Conservation (phyloP, 2,888 invertebrate genomes). For the Cheilosia vernalis region DNA sequence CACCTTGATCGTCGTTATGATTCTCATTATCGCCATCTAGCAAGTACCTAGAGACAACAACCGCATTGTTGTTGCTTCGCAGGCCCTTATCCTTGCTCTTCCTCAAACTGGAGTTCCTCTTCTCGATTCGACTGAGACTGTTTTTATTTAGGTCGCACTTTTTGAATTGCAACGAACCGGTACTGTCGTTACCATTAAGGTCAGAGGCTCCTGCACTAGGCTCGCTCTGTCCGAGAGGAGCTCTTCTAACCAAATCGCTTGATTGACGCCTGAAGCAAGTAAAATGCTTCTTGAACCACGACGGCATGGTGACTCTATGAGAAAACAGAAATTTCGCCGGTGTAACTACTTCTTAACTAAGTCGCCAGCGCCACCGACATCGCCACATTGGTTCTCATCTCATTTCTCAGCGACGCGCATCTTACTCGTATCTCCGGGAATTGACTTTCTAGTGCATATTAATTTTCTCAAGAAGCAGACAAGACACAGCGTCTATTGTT, state of each 20-base stretch:
- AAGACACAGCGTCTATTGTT: constrained; percentile 64
- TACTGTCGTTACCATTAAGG: constrained; percentile 53
- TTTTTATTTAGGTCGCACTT: constrained; percentile 66
- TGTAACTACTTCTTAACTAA: constrained; percentile 14
- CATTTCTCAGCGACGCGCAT: constrained; percentile 18
- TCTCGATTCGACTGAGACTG: constrained; percentile 43
- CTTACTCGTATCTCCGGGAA: constrained; percentile 57
- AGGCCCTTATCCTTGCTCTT: constrained; percentile 34
- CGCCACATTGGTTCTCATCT: constrained; percentile 4
- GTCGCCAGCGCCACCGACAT: constrained; percentile 9
- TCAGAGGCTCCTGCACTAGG: constrained; percentile 36
- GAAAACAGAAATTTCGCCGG: constrained; percentile 49
- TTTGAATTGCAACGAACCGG: constrained; percentile 54
- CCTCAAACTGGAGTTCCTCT: constrained; percentile 21
- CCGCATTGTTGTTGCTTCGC: constrained; percentile 56
- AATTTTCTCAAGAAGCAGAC: constrained; percentile 50
- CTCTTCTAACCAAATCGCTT: constrained; percentile 67
- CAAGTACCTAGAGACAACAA: constrained; percentile 63
- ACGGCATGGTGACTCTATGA: constrained; percentile 71
- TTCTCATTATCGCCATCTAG: constrained; percentile 38
- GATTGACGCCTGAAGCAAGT: constrained; percentile 76
- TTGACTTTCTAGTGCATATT: constrained; percentile 73
- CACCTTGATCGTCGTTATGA: constrained; percentile 57
- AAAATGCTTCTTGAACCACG: constrained; percentile 77
- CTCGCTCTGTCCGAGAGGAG: constrained; percentile 1